Conservation (phyloP, 2,888 invertebrate species). For the Eulithis testata region DNA sequence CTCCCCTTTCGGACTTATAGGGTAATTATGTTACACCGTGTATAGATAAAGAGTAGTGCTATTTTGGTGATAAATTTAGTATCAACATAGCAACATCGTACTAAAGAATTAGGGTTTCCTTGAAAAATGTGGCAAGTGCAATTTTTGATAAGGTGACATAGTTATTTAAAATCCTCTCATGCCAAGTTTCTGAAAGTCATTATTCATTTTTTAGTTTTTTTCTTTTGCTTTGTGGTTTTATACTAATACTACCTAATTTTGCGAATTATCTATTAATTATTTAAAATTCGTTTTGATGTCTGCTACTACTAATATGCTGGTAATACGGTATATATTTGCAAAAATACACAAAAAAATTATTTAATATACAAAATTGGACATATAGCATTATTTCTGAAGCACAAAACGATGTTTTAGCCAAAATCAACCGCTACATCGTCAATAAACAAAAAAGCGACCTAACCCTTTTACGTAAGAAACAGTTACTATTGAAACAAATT, state of each 20-base stretch:
- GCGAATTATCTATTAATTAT: too few species aligned
- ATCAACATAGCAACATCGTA: slow-evolving; percentile 3
- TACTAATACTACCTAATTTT: too few species aligned
- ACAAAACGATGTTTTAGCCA: slow-evolving; percentile 50
- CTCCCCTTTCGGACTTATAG: too few species aligned
- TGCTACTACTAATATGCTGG: too few species aligned
- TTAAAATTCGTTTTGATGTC: too few species aligned
- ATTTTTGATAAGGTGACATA: background rate
- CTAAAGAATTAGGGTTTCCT: background rate
- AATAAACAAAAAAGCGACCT: slow-evolving; percentile 22
- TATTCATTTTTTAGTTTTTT: too few species aligned
- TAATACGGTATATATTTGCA: too few species aligned
- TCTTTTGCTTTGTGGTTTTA: too few species aligned
- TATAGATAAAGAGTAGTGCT: background rate
- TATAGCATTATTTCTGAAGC: background rate
- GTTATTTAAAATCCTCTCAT: too few species aligned
- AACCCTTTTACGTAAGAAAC: slow-evolving; percentile 37
- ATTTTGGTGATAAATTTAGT: background rate
- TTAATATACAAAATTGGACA: background rate
- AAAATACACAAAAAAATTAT: too few species aligned
- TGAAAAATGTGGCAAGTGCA: background rate
- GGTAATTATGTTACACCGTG: too few species aligned
- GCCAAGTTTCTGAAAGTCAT: too few species aligned
- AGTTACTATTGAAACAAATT: slow-evolving; percentile 41
- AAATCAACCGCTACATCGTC: slow-evolving; percentile 63